phyloP scores from a whole-genome alignment of 2,888 invertebrate genomes.

The Chalcis sispes region DNA sequence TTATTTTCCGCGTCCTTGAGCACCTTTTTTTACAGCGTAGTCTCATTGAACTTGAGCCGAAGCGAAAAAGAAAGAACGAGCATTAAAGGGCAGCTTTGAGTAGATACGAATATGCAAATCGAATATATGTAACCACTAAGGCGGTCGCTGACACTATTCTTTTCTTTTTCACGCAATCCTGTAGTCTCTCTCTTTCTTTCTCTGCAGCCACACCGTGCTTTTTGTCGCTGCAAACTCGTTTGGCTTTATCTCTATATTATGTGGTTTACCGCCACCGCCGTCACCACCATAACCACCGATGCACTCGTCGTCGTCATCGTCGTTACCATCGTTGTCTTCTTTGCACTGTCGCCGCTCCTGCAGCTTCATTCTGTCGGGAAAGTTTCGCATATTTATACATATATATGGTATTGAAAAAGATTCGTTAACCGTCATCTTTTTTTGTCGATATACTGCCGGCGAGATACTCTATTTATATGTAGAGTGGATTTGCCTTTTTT shows the following conservation, averaged over 20 bases:
- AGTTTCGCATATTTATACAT: no score
- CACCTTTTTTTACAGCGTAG: neutral
- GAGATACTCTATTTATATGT: conserved; percentile 31
- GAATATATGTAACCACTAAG: no score
- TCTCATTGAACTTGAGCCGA: conserved; percentile 10
- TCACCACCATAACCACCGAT: conserved; percentile 17
- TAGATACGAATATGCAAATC: no score
- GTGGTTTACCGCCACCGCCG: no score
- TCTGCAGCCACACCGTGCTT: neutral
- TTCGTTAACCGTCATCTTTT: neutral
- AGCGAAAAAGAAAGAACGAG: neutral
- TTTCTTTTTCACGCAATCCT: no score
- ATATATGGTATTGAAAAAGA: neutral
- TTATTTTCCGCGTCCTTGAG: conserved; percentile 7
- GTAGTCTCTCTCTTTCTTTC: conserved; percentile 8
- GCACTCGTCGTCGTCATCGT: no score
- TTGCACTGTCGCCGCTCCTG: no score
- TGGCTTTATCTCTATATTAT: conserved; percentile 15
- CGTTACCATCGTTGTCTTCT: no score
- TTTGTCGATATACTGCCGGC: neutral
- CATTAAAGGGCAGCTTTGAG: neutral
- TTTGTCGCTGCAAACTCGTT: conserved; percentile 43
- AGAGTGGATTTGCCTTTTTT: conserved; percentile 11
- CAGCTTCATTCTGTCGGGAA: no score
- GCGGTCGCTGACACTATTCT: conserved; percentile 30